Percentiles rank a stretch among this genome's conserved stretches.
phyloP scores from a whole-genome alignment of 2,797 vertebrate genomes.

The Luscinia luscinia region DNA sequence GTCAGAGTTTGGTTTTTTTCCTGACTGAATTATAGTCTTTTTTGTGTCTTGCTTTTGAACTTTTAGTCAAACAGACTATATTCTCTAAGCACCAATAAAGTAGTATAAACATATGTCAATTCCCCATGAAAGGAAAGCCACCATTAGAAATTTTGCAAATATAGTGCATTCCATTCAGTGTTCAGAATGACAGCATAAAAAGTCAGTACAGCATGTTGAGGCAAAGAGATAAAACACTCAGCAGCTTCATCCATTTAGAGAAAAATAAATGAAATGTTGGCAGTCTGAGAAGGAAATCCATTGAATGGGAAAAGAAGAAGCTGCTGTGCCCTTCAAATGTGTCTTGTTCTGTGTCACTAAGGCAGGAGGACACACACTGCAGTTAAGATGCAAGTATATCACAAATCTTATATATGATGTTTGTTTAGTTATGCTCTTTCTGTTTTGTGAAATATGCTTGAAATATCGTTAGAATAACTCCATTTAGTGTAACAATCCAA shows the following conservation, averaged over 20 bases:
- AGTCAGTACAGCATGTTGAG: background rate
- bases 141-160: conserved; percentile 39
- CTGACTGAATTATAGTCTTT: background rate
- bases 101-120: background rate
- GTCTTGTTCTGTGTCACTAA: background rate
- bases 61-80: background rate
- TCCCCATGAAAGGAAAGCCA: conserved; percentile 23
- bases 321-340: background rate
- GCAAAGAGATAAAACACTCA: background rate
- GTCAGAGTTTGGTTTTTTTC: background rate
- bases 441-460: background rate
- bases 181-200: conserved; percentile 20
- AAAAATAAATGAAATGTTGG: background rate
- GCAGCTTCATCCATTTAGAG: background rate
- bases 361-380: background rate
- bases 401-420: background rate
- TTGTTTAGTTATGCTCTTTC: background rate
- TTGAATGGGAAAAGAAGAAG: background rate
- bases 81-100: background rate
- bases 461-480: background rate
- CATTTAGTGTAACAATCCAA: background rate
- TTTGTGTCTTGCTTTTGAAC: background rate
- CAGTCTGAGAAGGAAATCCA: background rate
- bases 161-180: background rate
- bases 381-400: background rate